These are phyloP conservation scores for Nineta flava DNA, from an alignment of 2,888 invertebrate genomes.

Conservation along the genomic window DNA sequence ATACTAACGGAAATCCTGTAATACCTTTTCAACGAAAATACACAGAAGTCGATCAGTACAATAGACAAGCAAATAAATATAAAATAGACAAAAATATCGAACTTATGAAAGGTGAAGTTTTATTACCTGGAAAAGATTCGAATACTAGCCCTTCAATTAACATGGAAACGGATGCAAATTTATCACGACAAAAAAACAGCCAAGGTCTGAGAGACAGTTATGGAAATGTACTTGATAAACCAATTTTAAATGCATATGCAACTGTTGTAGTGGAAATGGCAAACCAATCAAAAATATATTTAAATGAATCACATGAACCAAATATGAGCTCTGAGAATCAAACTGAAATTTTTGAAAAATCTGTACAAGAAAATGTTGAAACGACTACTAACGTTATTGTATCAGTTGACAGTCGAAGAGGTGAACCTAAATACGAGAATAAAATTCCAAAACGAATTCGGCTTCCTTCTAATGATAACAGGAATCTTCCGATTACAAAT, in stretches of 20 bases:
- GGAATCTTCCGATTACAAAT: background rate
- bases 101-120: background rate
- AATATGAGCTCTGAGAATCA: background rate
- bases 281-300: background rate
- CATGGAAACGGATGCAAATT: background rate
- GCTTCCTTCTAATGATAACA: no score
- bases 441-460: background rate
- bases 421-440: slow-evolving; percentile 3
- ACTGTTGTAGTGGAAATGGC: background rate
- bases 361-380: background rate
- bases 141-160: background rate
- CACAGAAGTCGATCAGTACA: background rate
- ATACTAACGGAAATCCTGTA: slow-evolving; percentile 18
- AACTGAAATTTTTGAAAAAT: background rate
- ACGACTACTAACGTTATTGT: background rate
- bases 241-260: background rate
- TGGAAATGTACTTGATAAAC: slow-evolving; percentile 1
- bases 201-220: background rate
- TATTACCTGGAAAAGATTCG: background rate
- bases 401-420: background rate
- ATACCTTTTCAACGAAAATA: slow-evolving; percentile 8
- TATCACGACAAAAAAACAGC: background rate
- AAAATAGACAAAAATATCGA: background rate
- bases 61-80: slow-evolving; percentile 2
- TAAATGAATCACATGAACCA: background rate